Evolutionary conservation across 2,113 vertebrate species (phyloP).

Genomic region (Cyphomyrus plagiostoma): DNA sequence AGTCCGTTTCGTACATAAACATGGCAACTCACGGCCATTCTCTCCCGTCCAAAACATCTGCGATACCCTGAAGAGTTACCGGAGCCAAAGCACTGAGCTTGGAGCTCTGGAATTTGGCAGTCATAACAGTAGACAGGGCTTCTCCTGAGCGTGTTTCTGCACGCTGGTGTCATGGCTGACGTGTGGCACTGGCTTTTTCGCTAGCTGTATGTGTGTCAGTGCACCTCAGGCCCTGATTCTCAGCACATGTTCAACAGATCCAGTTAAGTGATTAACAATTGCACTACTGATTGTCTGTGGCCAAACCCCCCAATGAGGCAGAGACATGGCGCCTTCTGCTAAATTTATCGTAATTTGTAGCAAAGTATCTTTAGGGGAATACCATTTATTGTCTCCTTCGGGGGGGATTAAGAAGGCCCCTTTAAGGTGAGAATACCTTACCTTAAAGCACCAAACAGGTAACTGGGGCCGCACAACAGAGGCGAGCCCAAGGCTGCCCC

Average conservation of each 20-base stretch:
- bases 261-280: neutral
- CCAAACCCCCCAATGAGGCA: neutral
- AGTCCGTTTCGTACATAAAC: slow-evolving; percentile 39
- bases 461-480: neutral
- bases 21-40: slow-evolving; percentile 18
- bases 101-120: neutral
- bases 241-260: neutral
- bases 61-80: neutral
- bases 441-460: neutral
- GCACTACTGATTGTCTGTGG: neutral
- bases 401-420: neutral
- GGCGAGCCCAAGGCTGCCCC: neutral
- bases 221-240: neutral
- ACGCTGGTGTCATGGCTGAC: neutral
- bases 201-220: neutral
- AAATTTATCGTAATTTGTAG: neutral
- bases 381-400: neutral
- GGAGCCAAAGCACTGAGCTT: slow-evolving; percentile 14
- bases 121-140: neutral
- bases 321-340: neutral
- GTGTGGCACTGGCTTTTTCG: neutral
- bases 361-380: neutral
- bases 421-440: neutral
- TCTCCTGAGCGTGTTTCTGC: neutral
- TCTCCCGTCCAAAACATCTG: slow-evolving; percentile 20